Base-by-base conservation (phyloP, 2,888 invertebrate species). In the Agonum fuliginosum region DNA sequence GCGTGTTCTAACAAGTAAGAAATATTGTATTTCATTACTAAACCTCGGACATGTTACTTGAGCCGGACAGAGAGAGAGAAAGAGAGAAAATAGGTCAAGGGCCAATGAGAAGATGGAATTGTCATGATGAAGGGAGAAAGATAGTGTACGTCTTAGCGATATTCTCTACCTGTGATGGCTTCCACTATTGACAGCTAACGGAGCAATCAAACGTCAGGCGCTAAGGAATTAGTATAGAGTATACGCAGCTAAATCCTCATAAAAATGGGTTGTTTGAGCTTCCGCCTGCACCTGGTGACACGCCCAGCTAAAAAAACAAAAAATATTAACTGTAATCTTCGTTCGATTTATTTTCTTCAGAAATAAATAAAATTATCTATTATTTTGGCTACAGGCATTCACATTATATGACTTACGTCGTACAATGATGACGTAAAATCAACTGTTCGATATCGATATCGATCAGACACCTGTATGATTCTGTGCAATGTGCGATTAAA, bases 261-360 rank as follows among this genome's bases (percentile, higher is more conserved):
- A 91, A 90, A 85, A 91, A 91, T 48, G 91, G 91, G 83, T 91
- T 91, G 85, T 88, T 90, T 78, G 90, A 89, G 84, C 88, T 89
- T 81, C 87, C 83, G 65, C 83, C 83, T 30, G 85, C 80, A 58
- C 84, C 82, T 27, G 86, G 82, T 41, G 85, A 86, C 76, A 87
- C 83, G 85, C 87, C 83, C 58, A 87, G 85, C 81, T 83, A 80
- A 83, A 83, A 80, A 62, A 54, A 70, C 12, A 41, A 54, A n/a
- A 74, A 8, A 19, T 19, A 74, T 74, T 14, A 48, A n/a, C n/a
- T n/a, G n/a, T n/a, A n/a, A n/a, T n/a, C n/a, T n/a, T n/a, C n/a
- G n/a, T n/a, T n/a, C n/a, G n/a, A n/a, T n/a, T n/a, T n/a, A n/a
- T n/a, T n/a, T n/a, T n/a, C n/a, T n/a, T n/a, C n/a, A 54, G 20